These are phyloP conservation scores for Cerastoderma edule DNA, from an alignment of 2,888 invertebrate genomes.

Conservation along the genomic window DNA sequence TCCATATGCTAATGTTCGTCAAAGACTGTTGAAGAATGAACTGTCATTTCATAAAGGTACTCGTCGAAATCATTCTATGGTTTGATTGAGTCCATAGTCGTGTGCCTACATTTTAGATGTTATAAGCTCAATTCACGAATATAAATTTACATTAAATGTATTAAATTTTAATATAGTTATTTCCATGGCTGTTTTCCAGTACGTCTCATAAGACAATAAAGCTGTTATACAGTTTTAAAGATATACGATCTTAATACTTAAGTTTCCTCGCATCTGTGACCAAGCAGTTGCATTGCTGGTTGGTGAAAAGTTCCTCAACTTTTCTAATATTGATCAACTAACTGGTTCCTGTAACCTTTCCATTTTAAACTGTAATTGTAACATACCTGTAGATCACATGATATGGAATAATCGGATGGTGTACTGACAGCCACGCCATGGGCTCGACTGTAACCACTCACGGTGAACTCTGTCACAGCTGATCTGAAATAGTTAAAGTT, in stretches of 20 bases:
- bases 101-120: too few species aligned
- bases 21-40: too few species aligned
- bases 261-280: not conserved
- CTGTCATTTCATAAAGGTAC: too few species aligned
- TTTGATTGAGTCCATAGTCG: too few species aligned
- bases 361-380: too few species aligned
- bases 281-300: not conserved
- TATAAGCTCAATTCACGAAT: too few species aligned
- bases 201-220: not conserved
- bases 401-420: constrained; percentile 4
- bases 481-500: not conserved
- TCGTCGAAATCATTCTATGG: too few species aligned
- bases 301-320: not conserved
- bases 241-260: not conserved
- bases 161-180: too few species aligned
- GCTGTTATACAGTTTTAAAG: not conserved
- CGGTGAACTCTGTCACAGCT: not conserved
- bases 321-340: not conserved
- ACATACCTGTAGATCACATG: constrained; percentile 8
- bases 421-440: not conserved
- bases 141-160: too few species aligned
- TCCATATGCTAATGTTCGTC: too few species aligned
- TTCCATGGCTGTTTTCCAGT: too few species aligned
- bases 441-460: constrained; percentile 2
- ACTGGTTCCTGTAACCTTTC: too few species aligned